Conservation (phyloP, 2,113 vertebrate species). For the pig (Sus scrofa) region DNA sequence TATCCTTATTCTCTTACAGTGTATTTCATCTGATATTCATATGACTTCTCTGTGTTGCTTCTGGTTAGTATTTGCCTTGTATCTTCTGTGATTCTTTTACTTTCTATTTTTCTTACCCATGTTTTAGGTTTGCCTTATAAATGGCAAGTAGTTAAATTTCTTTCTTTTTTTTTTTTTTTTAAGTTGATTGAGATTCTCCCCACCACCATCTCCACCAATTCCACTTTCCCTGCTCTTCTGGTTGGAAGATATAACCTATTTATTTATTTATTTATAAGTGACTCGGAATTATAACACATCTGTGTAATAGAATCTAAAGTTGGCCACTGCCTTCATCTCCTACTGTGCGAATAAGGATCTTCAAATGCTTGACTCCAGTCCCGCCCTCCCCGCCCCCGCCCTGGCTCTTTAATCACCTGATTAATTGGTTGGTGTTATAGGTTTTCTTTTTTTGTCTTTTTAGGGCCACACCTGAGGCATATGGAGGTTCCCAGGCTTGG, state of each 20-base stretch:
- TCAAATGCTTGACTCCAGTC: not conserved
- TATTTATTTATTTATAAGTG: not conserved
- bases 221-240: not conserved
- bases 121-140: constrained; percentile 24
- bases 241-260: not conserved
- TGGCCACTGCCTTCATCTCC: not conserved
- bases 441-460: too few relatives aligned
- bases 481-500: too few relatives aligned
- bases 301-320: not conserved
- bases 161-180: not conserved
- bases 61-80: not conserved
- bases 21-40: not conserved
- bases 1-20: not conserved
- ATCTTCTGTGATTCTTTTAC: not conserved
- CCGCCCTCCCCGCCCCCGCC: too few relatives aligned
- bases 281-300: not conserved
- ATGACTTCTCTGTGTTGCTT: not conserved
- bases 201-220: not conserved
- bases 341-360: not conserved
- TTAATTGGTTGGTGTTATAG: not conserved
- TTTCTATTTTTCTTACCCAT: not conserved
- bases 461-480: too few relatives aligned
- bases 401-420: not conserved
- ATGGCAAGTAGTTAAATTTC: not conserved
- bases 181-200: not conserved